These are phyloP conservation scores for Cetonia aurata DNA, from an alignment of 2,888 invertebrate genomes.

Conservation along the genomic window DNA sequence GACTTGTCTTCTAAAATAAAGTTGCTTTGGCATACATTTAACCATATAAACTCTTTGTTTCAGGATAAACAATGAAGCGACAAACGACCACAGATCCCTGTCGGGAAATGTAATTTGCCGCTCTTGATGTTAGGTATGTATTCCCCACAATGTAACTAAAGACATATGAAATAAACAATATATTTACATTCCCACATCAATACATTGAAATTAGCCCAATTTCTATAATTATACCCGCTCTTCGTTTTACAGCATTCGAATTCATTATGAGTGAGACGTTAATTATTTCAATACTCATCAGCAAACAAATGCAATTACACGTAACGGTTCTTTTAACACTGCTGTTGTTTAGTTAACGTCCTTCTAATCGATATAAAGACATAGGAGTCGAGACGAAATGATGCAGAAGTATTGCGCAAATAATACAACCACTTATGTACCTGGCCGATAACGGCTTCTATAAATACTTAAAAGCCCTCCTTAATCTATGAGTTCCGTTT, in stretches of 20 bases:
- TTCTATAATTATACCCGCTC: not conserved
- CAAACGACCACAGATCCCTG: not conserved
- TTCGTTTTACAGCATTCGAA: not conserved
- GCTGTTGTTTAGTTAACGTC: not conserved
- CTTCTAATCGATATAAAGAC: conserved; percentile 9
- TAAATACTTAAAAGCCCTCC: conserved; percentile 28
- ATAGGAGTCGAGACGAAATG: not conserved
- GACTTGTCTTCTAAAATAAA: conserved; percentile 7
- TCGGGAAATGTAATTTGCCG: conserved; percentile 1
- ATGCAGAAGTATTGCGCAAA: conserved; percentile 25
- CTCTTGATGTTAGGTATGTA: too few relatives aligned
- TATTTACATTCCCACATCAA: too few relatives aligned
- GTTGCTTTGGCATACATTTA: conserved; percentile 1
- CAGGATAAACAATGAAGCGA: conserved; percentile 11
- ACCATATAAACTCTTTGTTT: conserved; percentile 2
- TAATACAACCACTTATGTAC: conserved; percentile 31
- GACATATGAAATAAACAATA: too few relatives aligned
- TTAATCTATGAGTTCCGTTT: conserved; percentile 38
- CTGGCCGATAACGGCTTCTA: conserved; percentile 21
- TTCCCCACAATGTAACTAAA: too few relatives aligned
- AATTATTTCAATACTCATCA: not conserved
- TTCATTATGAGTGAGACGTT: not conserved
- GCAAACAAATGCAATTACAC: not conserved
- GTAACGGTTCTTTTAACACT: not conserved
- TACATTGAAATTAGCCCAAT: too few relatives aligned